Evolutionary conservation across 2,888 invertebrate genomes (phyloP).

Genomic region (Thymelicus sylvestris): DNA sequence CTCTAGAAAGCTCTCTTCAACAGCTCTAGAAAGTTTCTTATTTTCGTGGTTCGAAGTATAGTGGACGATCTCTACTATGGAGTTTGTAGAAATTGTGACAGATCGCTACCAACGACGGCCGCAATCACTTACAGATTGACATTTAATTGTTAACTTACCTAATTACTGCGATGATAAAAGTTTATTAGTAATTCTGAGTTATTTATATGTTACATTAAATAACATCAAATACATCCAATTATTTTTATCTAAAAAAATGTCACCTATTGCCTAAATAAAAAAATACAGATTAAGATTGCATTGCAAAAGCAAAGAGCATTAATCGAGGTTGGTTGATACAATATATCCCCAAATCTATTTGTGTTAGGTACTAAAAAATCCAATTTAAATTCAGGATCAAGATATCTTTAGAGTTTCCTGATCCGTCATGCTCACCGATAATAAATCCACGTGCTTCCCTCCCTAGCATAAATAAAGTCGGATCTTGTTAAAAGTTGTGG

Average conservation of each 20-base stretch:
- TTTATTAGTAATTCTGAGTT: background rate
- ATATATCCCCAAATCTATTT: constrained; percentile 28
- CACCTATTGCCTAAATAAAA: no score
- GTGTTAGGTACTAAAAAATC: constrained; percentile 54
- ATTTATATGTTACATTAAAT: no score
- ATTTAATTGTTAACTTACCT: constrained; percentile 58
- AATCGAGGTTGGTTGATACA: constrained; percentile 1
- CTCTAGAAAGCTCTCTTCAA: background rate
- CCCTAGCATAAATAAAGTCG: constrained; percentile 79
- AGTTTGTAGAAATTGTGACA: constrained; percentile 58
- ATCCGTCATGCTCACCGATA: constrained; percentile 77
- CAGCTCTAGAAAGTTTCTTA: background rate
- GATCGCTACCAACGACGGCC: constrained; percentile 55
- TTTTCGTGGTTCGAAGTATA: constrained; percentile 46
- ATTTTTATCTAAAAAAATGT: no score
- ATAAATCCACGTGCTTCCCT: constrained; percentile 74
- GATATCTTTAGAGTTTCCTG: constrained; percentile 67
- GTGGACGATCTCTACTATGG: constrained; percentile 47
- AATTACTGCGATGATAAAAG: constrained; percentile 17
- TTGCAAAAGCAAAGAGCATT: no score
- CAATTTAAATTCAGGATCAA: constrained; percentile 71
- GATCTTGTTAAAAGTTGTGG: constrained; percentile 83
- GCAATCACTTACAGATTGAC: constrained; percentile 60
- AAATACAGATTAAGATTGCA: no score
- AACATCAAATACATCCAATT: no score